These are phyloP conservation scores for Pelecanoides urinatrix DNA, from an alignment of 2,113 vertebrate species.

Conservation along the genomic window DNA sequence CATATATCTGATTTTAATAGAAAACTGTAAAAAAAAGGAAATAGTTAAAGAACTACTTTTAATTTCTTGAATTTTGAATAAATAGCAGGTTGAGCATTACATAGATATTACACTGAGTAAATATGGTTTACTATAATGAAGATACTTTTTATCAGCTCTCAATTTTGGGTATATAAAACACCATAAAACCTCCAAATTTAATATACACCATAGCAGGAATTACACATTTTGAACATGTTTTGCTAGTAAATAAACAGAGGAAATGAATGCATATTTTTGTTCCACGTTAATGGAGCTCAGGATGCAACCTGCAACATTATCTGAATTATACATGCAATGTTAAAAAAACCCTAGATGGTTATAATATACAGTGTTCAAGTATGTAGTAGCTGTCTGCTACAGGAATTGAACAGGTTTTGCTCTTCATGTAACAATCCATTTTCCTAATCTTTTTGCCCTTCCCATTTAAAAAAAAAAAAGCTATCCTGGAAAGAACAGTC, in stretches of 20 bases:
- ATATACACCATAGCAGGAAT: not conserved
- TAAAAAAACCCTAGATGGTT: fast-evolving
- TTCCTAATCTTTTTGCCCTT: not conserved
- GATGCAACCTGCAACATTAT: not conserved
- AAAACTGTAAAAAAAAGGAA: not conserved
- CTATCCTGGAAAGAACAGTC: not conserved
- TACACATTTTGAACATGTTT: not conserved
- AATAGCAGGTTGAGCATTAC: not conserved
- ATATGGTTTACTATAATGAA: not conserved
- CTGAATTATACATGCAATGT: not conserved
- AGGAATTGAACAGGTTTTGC: not conserved
- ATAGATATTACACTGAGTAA: not conserved
- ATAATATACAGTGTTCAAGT: not conserved
- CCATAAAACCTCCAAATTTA: not conserved
- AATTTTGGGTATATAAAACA: not conserved
- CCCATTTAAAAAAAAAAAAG: not conserved
- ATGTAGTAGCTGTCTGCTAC: not conserved
- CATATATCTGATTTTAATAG: not conserved
- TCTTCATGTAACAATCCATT: not conserved
- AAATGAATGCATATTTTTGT: not conserved
- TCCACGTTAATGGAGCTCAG: not conserved
- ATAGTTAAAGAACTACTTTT: not conserved
- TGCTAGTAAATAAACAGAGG: not conserved
- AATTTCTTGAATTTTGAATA: not conserved
- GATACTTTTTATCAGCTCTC: not conserved